Evolutionary conservation across 1,140 invertebrate species (phyloP), one percentile per base, ranked within the genome.

Genomic region (Caenorhabditis remanei): DNA sequence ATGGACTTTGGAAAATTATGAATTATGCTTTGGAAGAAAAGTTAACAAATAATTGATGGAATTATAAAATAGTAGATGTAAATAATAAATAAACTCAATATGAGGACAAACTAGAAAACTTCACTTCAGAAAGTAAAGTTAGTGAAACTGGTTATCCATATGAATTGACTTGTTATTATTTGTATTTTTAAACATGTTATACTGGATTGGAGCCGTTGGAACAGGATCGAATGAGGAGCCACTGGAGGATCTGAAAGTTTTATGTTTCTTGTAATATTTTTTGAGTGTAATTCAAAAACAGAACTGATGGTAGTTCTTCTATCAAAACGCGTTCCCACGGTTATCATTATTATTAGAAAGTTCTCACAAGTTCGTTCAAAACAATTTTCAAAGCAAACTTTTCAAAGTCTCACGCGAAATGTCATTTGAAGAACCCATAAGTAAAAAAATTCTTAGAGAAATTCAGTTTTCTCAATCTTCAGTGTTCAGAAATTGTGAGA

Each of bases 1-100:
- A 79, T 79, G 71, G 24, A 79, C 46, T 79, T 79, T 79, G 43
- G 71, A 79, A 79, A 79, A 14, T 48, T 75, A 41, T 79, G n/a
- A 79, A 79, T 79, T 79, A 79, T 79, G 71, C 71, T 14, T 50
- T 48, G 61, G 43, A 50, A 24, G 8, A n/a, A 21, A 79, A 79
- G 24, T 21, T 79, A 79, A 79, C 46, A 50, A 50, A 32, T 32
- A 32, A 32, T 32, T 32, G 32, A 32, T 32, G 19, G 40, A 67
- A 41, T 14, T 7, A 13, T n/a, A 21, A 53, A 40, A 48, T 8
- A 46, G 43, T 46, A 5, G 9, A 71, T 46, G n/a, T 79, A 24
- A 79, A 50, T 79, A 50, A 79, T 79, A 48, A 79, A 53, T 50
- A 79, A 46, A 1, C 32, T 32, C 32, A 32, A 43, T 32, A 19